Conservation (phyloP, 2,113 vertebrate species). For the Calidris pugnax region DNA sequence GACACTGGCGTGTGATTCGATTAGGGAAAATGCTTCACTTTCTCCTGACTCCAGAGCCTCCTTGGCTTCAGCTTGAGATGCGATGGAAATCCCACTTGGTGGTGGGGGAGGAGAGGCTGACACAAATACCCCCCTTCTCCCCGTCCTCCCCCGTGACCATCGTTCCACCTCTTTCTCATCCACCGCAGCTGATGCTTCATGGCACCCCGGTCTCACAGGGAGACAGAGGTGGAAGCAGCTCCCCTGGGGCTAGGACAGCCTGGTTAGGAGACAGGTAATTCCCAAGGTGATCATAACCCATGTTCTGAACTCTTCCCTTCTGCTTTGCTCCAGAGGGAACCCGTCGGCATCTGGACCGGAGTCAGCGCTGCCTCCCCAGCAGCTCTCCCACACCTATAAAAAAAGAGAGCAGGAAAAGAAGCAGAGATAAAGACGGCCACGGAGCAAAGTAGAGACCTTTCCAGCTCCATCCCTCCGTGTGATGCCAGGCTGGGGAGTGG, state of each 20-base stretch:
- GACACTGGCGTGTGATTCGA: slow-evolving; percentile 61
- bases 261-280: neutral
- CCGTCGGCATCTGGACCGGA: rapidly evolving
- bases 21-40: slow-evolving; percentile 45
- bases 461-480: rapidly evolving
- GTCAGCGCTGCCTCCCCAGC: rapidly evolving
- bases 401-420: neutral
- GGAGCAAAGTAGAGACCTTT: neutral
- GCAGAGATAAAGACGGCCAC: neutral
- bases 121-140: neutral
- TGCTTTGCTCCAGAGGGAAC: neutral
- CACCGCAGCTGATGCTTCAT: neutral
- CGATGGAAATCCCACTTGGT: neutral
- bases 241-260: neutral
- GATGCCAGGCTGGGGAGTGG: neutral
- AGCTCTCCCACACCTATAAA: neutral
- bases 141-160: neutral
- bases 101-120: neutral
- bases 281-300: neutral
- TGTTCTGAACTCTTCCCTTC: neutral
- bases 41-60: neutral
- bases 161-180: neutral
- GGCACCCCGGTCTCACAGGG: neutral
- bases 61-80: neutral
- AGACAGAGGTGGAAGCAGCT: neutral